Evolutionary conservation across 2,797 vertebrate species (phyloP).

Genomic region (Picus viridis): DNA sequence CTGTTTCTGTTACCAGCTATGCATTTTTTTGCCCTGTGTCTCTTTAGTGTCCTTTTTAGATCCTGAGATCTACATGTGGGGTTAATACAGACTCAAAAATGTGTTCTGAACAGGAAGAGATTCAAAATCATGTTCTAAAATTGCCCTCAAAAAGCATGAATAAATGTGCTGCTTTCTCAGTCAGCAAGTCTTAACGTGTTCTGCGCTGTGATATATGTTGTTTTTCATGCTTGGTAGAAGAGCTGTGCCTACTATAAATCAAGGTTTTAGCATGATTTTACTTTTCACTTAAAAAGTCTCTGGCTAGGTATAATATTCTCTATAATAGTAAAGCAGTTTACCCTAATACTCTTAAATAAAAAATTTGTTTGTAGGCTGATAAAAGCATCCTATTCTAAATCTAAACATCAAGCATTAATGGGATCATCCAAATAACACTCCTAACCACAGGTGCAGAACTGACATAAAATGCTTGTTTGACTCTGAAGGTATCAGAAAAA

Average conservation of each 20-base stretch:
- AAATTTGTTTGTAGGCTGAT: neutral
- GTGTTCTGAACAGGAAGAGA: neutral
- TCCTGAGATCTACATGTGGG: neutral
- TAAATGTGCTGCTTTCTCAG: neutral
- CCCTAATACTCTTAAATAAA: neutral
- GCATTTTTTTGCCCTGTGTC: neutral
- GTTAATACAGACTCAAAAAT: neutral
- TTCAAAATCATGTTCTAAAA: constrained; percentile 1
- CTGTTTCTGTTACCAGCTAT: neutral
- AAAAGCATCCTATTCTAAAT: neutral
- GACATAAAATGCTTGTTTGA: neutral
- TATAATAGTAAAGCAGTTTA: neutral
- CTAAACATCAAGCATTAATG: neutral
- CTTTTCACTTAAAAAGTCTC: neutral
- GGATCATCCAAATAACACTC: neutral
- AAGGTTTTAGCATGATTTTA: neutral
- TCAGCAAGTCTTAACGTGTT: neutral
- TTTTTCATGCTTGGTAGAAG: constrained; percentile 4
- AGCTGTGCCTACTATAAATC: neutral
- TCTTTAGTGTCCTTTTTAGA: neutral
- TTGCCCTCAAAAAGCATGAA: constrained; percentile 3
- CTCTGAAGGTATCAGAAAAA: neutral
- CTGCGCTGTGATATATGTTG: neutral
- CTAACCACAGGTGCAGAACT: neutral
- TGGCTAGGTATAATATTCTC: neutral